Base-by-base conservation (phyloP, 2,888 invertebrate genomes). In the Lacanobia oleracea region DNA sequence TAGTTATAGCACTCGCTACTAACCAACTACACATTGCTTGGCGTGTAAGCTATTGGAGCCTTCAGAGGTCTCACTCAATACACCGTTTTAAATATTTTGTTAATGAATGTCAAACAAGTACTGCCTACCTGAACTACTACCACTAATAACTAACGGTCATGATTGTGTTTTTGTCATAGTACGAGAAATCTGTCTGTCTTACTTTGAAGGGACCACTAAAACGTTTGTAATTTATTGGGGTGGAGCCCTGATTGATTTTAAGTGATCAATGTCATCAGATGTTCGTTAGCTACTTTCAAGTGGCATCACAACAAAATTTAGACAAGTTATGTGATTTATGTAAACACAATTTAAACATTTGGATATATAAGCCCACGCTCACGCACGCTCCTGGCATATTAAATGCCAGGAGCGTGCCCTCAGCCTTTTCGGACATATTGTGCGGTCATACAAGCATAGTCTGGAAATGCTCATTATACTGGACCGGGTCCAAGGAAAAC, bases 51-150 rank as follows among this genome's bases (percentile, higher is more conserved):
- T 9, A 14, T 8, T 9, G 8, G 27, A 57, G 21, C 50, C 62
- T 70, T 57, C 50, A 67, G 12, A 33, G 33, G 21, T 57, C 16
- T 43, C 16, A 65, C 16, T 43, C 16, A 65, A 65, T 65, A 16
- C 6, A 27, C 43, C 14, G n/a, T 43, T 56, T 33, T 33, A 18
- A 57, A 64, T 53, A 7, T 9, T 12, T 14, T 33, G 6, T 21
- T 63, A 9, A 14, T 33, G 48, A 51, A 21, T 51, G 23, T 18
- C 16, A 43, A 60, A 23, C 23, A 21, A 21, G 40, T 1, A 40
- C 40, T 40, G 2, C 12, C 2, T 2, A 40, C 40, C 12, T 12
- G 12, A 10, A 40, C 40, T 9, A 9, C 27, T 33, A 33, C 33
- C 33, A 27, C 6, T 33, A 33, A 6, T 33, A 33, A 33, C 6